Percentiles rank a stretch among this genome's conserved stretches.
Evolutionary conservation across 1,140 invertebrate genomes (phyloP).

Genomic region (Scylla paramamosain): DNA sequence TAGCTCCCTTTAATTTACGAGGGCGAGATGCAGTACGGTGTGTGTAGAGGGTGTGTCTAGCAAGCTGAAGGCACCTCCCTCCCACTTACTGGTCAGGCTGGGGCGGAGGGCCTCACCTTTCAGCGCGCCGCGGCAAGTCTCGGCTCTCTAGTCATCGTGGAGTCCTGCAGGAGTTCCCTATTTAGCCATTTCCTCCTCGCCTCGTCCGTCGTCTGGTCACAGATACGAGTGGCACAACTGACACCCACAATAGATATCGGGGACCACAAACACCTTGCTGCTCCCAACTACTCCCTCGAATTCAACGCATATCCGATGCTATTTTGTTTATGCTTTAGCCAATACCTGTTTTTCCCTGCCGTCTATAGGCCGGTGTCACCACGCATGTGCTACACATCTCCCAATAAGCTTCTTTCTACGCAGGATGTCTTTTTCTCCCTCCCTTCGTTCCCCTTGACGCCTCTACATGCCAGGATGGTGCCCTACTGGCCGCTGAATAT

Average conservation of each 20-base stretch:
- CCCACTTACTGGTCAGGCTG: not conserved
- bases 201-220: constrained; percentile 51
- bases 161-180: constrained; percentile 38
- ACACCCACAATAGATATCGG: constrained; percentile 51
- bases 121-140: not conserved
- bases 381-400: constrained; percentile 31
- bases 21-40: not conserved
- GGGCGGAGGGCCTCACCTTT: not conserved
- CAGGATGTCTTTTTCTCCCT: not conserved
- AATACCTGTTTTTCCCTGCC: constrained; percentile 36
- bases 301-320: not conserved
- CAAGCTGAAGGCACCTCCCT: not conserved
- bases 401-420: not conserved
- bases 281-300: not conserved
- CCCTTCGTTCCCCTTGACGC: too few relatives aligned
- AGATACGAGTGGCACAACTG: not conserved
- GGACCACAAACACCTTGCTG: not conserved
- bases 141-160: constrained; percentile 33
- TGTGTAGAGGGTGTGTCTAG: not conserved
- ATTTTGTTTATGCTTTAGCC: not conserved
- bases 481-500: too few relatives aligned
- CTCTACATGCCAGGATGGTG: too few relatives aligned
- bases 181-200: constrained; percentile 45
- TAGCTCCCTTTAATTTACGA: constrained; percentile 12
- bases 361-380: not conserved